A percentile compares a stretch with the other conserved stretches of the same genome.
These are phyloP conservation scores for Meloe dianella DNA, from an alignment of 2,888 invertebrate genomes.

Conservation along the genomic window DNA sequence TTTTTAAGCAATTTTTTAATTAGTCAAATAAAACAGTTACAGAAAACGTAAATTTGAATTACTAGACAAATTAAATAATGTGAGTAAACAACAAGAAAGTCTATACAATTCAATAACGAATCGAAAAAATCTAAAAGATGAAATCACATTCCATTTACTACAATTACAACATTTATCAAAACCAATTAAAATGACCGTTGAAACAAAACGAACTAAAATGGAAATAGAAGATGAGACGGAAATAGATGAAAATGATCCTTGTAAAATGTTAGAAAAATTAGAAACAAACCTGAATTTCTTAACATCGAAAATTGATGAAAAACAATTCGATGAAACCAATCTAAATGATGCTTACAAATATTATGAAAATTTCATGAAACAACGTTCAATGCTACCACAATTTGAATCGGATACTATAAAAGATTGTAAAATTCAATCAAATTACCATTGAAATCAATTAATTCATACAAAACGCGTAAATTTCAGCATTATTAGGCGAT, in stretches of 20 bases:
- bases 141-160: neutral
- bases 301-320: constrained; percentile 35
- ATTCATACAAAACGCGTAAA: neutral
- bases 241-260: constrained; percentile 22
- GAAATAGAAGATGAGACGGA: neutral
- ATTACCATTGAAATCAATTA: neutral
- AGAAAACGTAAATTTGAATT: neutral
- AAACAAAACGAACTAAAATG: constrained; percentile 11
- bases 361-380: constrained; percentile 46
- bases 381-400: constrained; percentile 38
- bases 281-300: constrained; percentile 38
- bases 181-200: neutral
- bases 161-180: constrained; percentile 13
- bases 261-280: constrained; percentile 44
- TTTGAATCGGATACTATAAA: constrained; percentile 40
- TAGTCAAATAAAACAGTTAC: neutral
- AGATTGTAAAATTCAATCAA: constrained; percentile 40
- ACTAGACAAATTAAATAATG: neutral
- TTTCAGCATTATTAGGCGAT: constrained; percentile 45
- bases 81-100: neutral
- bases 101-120: neutral
- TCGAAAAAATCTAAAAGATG: neutral
- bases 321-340: constrained; percentile 28
- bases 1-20: neutral
- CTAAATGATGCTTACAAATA: constrained; percentile 42